Percentiles rank a stretch among this genome's conserved stretches.
Conservation (phyloP, 2,113 vertebrate genomes). For the Jacana jacana region DNA sequence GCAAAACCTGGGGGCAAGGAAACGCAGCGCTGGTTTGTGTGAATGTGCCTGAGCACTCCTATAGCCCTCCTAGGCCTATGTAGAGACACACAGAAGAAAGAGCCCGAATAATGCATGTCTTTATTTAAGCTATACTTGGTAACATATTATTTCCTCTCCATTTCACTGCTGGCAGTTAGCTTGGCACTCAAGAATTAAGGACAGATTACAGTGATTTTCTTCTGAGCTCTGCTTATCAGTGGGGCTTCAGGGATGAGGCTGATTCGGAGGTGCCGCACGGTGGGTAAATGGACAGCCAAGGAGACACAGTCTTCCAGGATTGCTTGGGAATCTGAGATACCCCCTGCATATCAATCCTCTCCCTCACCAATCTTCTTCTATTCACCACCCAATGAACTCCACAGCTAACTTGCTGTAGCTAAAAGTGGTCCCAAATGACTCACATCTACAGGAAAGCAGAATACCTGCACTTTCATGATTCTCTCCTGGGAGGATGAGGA, state of each 20-base stretch:
- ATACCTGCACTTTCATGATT: background rate
- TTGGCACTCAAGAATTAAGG: slow-evolving; percentile 56
- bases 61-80: background rate
- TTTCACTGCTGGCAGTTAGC: slow-evolving; percentile 30
- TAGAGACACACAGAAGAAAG: slow-evolving; percentile 12
- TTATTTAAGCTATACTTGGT: slow-evolving; percentile 57
- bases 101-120: background rate
- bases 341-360: background rate
- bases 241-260: slow-evolving; percentile 43
- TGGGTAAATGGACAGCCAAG: background rate
- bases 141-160: slow-evolving; percentile 55
- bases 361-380: background rate
- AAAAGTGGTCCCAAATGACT: slow-evolving; percentile 2
- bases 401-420: background rate
- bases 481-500: background rate
- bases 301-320: background rate
- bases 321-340: background rate
- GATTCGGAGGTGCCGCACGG: background rate
- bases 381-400: background rate
- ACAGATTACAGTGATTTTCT: slow-evolving; percentile 65
- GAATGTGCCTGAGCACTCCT: background rate
- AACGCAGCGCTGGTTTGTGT: background rate
- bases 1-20: background rate
- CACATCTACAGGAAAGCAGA: background rate
- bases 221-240: slow-evolving; percentile 42